Conservation (phyloP, 2,797 vertebrate species). For the Pagetopsis macropterus region DNA sequence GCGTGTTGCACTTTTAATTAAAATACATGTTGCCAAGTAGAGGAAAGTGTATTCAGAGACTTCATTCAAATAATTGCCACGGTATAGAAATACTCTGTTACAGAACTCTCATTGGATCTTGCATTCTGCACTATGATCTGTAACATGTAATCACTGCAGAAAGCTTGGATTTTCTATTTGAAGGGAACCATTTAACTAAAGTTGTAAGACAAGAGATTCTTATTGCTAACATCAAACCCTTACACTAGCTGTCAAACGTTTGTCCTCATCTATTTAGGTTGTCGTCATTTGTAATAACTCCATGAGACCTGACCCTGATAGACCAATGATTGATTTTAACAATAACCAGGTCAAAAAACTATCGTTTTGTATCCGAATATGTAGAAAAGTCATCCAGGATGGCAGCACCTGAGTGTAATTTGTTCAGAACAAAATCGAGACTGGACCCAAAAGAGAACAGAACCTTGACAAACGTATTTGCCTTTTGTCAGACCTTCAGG, state of each 20-base stretch:
- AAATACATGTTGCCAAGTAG: not conserved
- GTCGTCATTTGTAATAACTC: not conserved
- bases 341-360: not conserved
- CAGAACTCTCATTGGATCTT: not conserved
- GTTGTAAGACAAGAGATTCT: not conserved
- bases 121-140: not conserved
- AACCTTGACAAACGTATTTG: slow-evolving; percentile 70
- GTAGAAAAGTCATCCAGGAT: slow-evolving; percentile 25
- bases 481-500: slow-evolving; percentile 70
- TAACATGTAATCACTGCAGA: not conserved
- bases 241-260: not conserved
- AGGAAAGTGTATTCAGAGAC: not conserved
- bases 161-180: not conserved
- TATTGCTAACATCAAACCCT: not conserved
- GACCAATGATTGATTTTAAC: not conserved
- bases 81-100: not conserved
- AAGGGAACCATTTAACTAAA: not conserved
- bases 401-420: slow-evolving; percentile 13
- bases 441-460: slow-evolving; percentile 22
- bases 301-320: not conserved
- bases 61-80: not conserved
- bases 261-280: not conserved
- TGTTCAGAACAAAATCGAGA: slow-evolving; percentile 29
- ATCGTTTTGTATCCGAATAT: slow-evolving; percentile 1
- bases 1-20: not conserved